Percentiles rank a stretch among this genome's conserved stretches.
These are phyloP conservation scores for Falco punctatus DNA, from an alignment of 2,113 vertebrate species.

Conservation along the genomic window DNA sequence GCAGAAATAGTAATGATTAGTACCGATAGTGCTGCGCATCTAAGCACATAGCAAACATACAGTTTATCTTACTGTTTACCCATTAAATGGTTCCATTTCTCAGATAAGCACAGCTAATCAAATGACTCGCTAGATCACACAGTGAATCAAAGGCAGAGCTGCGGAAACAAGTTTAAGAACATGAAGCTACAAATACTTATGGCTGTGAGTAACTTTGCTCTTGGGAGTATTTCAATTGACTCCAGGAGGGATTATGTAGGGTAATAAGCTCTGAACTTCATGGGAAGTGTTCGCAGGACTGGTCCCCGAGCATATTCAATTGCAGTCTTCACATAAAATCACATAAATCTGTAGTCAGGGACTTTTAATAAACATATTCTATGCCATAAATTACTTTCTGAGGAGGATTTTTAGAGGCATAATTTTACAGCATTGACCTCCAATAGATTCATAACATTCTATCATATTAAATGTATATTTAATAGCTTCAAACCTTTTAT, in stretches of 20 bases:
- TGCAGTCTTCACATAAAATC: constrained; percentile 47
- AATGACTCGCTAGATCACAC: not conserved
- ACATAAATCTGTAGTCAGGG: constrained; percentile 33
- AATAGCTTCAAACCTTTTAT: constrained; percentile 58
- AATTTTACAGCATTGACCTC: constrained; percentile 62
- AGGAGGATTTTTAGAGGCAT: constrained; percentile 58
- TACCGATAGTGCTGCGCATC: not conserved
- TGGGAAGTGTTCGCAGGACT: not conserved
- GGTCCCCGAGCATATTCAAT: not conserved
- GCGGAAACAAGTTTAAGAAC: constrained; percentile 33
- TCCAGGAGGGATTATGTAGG: constrained; percentile 16
- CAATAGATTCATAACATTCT: constrained; percentile 55
- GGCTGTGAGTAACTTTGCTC: constrained; percentile 30
- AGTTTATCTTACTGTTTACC: not conserved
- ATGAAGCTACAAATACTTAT: not conserved
- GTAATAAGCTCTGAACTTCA: constrained; percentile 52
- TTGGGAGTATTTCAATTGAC: constrained; percentile 27
- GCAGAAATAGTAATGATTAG: not conserved
- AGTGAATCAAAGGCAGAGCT: not conserved
- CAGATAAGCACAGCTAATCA: not conserved
- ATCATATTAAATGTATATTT: constrained; percentile 66
- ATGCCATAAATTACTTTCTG: constrained; percentile 56
- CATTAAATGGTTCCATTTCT: not conserved
- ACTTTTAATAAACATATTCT: constrained; percentile 47
- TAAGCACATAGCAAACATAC: not conserved